Evolutionary conservation across 2,888 invertebrate genomes (phyloP).

Genomic region (Drosophila meridionalis): DNA sequence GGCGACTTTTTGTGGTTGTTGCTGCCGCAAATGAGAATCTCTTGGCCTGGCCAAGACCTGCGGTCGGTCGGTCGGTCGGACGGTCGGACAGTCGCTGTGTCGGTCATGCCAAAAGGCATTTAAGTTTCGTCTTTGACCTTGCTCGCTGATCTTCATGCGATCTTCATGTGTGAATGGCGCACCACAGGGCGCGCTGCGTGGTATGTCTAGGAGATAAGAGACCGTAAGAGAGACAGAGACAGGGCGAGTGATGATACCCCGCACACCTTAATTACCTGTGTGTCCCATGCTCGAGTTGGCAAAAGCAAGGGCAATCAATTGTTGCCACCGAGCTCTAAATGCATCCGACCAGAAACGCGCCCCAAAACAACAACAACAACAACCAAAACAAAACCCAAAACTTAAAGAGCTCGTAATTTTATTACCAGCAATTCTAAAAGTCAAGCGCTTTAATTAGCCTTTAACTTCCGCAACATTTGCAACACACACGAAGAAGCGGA

Average conservation of each 20-base stretch:
- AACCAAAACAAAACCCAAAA: constrained; percentile 45
- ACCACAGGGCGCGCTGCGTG: constrained; percentile 63
- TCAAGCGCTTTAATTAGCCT: constrained; percentile 77
- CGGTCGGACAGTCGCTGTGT: constrained; percentile 28
- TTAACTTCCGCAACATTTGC: constrained; percentile 79
- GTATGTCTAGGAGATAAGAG: neutral
- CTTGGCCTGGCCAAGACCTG: constrained; percentile 51
- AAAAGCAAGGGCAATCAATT: constrained; percentile 79
- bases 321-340: constrained; percentile 63
- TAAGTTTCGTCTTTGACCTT: constrained; percentile 67
- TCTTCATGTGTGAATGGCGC: constrained; percentile 76
- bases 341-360: constrained; percentile 77
- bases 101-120: constrained; percentile 69
- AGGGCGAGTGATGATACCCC: constrained; percentile 9
- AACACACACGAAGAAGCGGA: constrained; percentile 48
- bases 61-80: constrained; percentile 38
- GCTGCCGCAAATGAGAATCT: constrained; percentile 33
- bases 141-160: constrained; percentile 62
- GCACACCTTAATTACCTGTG: constrained; percentile 57
- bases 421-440: constrained; percentile 60
- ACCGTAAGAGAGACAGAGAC: neutral
- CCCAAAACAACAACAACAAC: constrained; percentile 37
- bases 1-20: constrained; percentile 49
- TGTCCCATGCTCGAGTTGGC: constrained; percentile 77
- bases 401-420: constrained; percentile 61